These are phyloP conservation scores for Corydoras maculifer DNA, from an alignment of 2,113 vertebrate species.

Conservation along the genomic window DNA sequence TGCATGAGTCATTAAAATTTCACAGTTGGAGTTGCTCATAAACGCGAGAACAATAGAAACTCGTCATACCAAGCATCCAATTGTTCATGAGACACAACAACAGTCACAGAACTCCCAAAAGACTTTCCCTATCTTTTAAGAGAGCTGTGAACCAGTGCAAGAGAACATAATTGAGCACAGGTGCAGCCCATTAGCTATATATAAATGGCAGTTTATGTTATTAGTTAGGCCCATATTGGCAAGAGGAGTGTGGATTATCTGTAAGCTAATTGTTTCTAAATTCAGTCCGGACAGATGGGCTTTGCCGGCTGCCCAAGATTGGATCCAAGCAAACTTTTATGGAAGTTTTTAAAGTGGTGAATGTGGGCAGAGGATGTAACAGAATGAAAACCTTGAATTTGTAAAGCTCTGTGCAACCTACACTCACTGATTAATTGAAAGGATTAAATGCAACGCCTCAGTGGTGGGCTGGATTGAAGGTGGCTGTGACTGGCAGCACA, in stretches of 20 bases:
- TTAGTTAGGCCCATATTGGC: constrained; percentile 43
- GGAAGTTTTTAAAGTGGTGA: constrained; percentile 17
- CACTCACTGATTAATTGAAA: constrained; percentile 53
- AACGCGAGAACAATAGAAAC: constrained; percentile 16
- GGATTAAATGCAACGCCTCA: constrained; percentile 49
- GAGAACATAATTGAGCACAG: constrained; percentile 59
- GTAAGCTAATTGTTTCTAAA: constrained; percentile 26
- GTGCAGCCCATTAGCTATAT: constrained; percentile 58
- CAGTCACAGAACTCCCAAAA: constrained; percentile 3
- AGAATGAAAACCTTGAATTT: constrained; percentile 3
- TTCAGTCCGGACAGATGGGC: constrained; percentile 30
- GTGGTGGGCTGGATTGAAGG: constrained; percentile 58
- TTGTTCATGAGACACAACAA: constrained; percentile 22
- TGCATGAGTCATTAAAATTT: constrained; percentile 19
- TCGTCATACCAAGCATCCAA: not conserved
- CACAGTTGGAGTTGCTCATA: constrained; percentile 5
- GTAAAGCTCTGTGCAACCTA: constrained; percentile 45
- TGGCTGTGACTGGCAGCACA: constrained; percentile 58
- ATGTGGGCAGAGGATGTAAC: not conserved
- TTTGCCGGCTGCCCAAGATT: constrained; percentile 18
- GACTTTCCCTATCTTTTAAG: constrained; percentile 39
- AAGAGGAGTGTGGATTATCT: constrained; percentile 15
- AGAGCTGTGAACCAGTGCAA: constrained; percentile 37
- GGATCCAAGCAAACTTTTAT: constrained; percentile 17
- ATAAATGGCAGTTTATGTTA: constrained; percentile 52